Evolutionary conservation across 2,797 vertebrate species (phyloP).

Genomic region (Tapera naevia): DNA sequence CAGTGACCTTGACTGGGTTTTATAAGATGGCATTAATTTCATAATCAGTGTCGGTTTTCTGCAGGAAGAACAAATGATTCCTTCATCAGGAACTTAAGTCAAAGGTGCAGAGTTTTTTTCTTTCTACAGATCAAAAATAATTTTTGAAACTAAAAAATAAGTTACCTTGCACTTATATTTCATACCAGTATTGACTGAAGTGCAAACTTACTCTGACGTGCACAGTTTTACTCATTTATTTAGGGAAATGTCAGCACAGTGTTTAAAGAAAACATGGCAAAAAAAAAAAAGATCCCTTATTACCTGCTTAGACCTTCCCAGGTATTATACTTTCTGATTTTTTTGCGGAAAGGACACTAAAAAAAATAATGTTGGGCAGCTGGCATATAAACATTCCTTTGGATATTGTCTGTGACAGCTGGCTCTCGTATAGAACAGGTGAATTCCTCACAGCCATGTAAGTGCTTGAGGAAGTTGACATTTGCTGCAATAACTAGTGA

Average conservation of each 20-base stretch:
- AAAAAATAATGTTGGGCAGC: background rate
- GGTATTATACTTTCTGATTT: background rate
- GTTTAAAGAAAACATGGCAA: background rate
- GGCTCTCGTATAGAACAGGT: background rate
- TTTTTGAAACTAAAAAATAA: background rate
- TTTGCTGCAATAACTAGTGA: background rate
- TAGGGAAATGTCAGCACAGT: background rate
- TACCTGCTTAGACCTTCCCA: background rate
- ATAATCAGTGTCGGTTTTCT: background rate
- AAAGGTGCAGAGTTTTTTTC: background rate
- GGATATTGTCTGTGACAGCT: background rate
- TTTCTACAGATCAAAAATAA: background rate
- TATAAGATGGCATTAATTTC: conserved; percentile 35
- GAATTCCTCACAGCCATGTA: background rate
- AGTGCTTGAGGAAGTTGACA: conserved; percentile 10
- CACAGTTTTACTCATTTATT: background rate
- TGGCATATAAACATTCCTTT: background rate
- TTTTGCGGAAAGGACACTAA: background rate
- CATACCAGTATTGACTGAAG: background rate
- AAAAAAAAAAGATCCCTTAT: background rate
- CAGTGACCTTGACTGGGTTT: background rate
- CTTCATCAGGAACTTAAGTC: background rate
- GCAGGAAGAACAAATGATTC: background rate
- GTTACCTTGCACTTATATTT: background rate
- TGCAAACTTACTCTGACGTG: background rate